These are phyloP conservation scores for Pteromalus puparum DNA, from an alignment of 1,140 invertebrate species.

Conservation along the genomic window DNA sequence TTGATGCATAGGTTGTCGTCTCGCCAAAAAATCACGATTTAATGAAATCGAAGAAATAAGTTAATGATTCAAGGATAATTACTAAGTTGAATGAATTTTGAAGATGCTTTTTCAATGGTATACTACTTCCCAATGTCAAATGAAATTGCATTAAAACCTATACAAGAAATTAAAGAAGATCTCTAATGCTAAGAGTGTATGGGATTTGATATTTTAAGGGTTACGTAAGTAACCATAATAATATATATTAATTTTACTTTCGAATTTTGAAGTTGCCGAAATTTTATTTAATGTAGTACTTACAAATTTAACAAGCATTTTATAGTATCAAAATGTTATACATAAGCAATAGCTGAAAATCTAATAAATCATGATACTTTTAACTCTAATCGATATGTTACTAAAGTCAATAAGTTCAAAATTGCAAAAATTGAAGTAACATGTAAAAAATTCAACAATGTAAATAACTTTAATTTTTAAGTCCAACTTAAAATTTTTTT, in stretches of 20 bases:
- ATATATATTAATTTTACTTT: conserved; percentile 40
- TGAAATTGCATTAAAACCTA: background rate
- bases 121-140: background rate
- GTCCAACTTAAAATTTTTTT: background rate
- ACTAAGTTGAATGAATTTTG: background rate
- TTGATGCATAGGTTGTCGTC: background rate
- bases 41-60: background rate
- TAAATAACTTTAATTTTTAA: conserved; percentile 51
- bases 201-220: conserved; percentile 29
- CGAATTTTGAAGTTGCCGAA: conserved; percentile 29
- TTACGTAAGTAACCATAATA: conserved; percentile 25
- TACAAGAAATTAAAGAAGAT: background rate
- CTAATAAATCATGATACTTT: conserved; percentile 5
- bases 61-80: background rate
- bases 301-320: conserved; percentile 39
- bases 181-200: conserved; percentile 30
- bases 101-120: conserved; percentile 12
- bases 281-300: conserved; percentile 35
- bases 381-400: background rate
- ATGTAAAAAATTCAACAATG: conserved; percentile 49
- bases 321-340: conserved; percentile 11
- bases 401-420: conserved; percentile 32
- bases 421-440: conserved; percentile 19
- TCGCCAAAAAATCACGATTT: conserved; percentile 32
- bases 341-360: conserved; percentile 18